These are phyloP conservation scores for Arge pagana DNA, from an alignment of 2,888 invertebrate species.

Conservation along the genomic window DNA sequence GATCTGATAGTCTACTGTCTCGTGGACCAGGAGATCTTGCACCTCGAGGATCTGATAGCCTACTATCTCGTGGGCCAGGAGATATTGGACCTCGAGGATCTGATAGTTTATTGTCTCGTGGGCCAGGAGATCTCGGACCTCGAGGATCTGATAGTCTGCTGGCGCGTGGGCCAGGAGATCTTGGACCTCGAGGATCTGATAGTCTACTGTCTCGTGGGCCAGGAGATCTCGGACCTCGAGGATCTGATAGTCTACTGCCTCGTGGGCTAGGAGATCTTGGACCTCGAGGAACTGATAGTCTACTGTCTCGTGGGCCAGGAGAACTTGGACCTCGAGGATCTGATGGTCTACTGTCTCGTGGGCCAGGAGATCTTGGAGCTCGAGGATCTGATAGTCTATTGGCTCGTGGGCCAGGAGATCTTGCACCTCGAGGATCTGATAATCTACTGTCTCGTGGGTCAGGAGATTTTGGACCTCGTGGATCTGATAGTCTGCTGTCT, in stretches of 20 bases:
- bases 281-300: conserved; percentile 20
- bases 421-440: conserved; percentile 14
- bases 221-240: conserved; percentile 25
- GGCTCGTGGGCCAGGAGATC: conserved; percentile 26
- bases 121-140: no score
- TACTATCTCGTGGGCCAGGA: no score
- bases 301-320: conserved; percentile 18
- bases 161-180: conserved; percentile 14
- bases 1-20: conserved; percentile 22
- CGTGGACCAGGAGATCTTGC: conserved; percentile 17
- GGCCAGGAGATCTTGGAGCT: conserved; percentile 32
- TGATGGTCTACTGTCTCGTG: conserved; percentile 20
- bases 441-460: conserved; percentile 13
- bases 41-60: no score
- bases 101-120: neutral
- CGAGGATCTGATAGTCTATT: no score
- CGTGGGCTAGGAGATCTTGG: conserved; percentile 28
- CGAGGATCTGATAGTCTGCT: conserved; percentile 26
- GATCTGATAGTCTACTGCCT: conserved; percentile 22
- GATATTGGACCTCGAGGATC: conserved; percentile 10
- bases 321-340: conserved; percentile 9
- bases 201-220: conserved; percentile 8
- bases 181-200: conserved; percentile 14
- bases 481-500: conserved; percentile 26
- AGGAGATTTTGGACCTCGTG: conserved; percentile 20